Conservation (phyloP, 2,888 invertebrate species). For the Ganaspis brasiliensis region DNA sequence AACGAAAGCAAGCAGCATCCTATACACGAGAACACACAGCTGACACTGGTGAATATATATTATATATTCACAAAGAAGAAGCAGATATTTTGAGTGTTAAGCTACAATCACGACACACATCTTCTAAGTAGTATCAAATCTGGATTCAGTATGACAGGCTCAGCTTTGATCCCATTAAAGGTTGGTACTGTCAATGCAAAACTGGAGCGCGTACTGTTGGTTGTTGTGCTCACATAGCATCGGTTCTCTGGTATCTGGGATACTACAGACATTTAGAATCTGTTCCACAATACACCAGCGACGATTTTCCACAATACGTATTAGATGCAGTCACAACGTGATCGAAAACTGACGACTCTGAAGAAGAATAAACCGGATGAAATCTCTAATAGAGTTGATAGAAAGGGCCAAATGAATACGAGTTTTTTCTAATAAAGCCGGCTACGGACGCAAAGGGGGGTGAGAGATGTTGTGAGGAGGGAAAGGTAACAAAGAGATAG, state of each 20-base stretch:
- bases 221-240: constrained; percentile 46
- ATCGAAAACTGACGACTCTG: neutral
- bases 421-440: neutral
- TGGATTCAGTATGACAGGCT: constrained; percentile 42
- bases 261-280: constrained; percentile 24
- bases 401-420: too few species aligned
- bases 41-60: neutral
- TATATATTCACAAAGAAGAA: constrained; percentile 6
- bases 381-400: too few species aligned
- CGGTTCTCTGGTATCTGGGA: constrained; percentile 48
- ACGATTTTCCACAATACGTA: neutral
- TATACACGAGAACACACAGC: constrained; percentile 37
- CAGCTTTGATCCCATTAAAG: constrained; percentile 40
- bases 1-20: constrained; percentile 38
- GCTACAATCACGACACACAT: constrained; percentile 16
- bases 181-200: constrained; percentile 46
- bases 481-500: too few species aligned
- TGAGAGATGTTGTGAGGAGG: too few species aligned
- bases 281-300: neutral
- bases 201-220: constrained; percentile 40
- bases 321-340: neutral
- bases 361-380: neutral
- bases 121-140: constrained; percentile 29
- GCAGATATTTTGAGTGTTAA: neutral
- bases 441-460: too few species aligned